Evolutionary conservation across 2,113 vertebrate genomes (phyloP).

Genomic region (Rostratula benghalensis): DNA sequence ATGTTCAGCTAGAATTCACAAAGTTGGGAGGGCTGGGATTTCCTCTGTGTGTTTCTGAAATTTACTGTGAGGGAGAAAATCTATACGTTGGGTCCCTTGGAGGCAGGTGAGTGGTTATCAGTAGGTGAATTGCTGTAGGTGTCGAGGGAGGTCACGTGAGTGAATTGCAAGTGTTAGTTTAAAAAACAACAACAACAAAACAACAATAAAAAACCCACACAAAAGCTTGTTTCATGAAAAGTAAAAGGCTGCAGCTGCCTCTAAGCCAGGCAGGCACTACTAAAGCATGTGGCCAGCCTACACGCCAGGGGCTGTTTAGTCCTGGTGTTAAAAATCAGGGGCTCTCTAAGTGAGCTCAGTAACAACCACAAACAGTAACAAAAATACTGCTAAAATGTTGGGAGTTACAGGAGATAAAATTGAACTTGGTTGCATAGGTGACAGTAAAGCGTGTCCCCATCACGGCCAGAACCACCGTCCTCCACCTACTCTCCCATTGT

Average conservation of each 20-base stretch:
- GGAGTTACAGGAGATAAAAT: background rate
- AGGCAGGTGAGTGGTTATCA: background rate
- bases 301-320: background rate
- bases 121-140: background rate
- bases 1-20: background rate
- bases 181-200: background rate
- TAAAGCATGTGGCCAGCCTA: background rate
- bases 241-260: slow-evolving; percentile 27
- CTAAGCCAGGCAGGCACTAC: background rate
- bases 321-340: background rate
- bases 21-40: background rate
- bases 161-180: background rate
- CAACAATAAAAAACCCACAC: background rate
- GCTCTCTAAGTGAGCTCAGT: background rate
- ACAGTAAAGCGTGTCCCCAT: background rate
- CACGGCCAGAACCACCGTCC: background rate
- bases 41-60: background rate
- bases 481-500: background rate
- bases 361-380: background rate
- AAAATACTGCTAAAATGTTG: background rate
- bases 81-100: background rate
- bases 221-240: slow-evolving; percentile 9
- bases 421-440: background rate
- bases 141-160: background rate
- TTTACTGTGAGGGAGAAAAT: background rate